These are phyloP conservation scores for Chelon labrosus DNA, from an alignment of 2,797 vertebrate species.

Conservation along the genomic window DNA sequence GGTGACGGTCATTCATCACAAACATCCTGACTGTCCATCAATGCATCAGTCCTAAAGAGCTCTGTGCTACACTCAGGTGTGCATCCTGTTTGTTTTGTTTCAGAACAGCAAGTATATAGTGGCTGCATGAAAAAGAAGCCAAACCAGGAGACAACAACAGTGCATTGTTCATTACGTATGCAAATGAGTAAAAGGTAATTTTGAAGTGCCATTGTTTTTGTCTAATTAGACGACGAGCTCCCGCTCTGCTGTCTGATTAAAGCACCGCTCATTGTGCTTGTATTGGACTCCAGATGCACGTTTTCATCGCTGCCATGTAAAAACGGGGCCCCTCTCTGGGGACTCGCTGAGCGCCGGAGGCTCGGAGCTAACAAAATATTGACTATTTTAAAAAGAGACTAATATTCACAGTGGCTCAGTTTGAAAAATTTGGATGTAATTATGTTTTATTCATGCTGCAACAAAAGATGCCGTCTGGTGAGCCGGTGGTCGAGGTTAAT, in stretches of 20 bases:
- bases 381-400: too few relatives aligned
- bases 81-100: background rate
- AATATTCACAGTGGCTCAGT: too few relatives aligned
- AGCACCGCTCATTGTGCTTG: conserved; percentile 44
- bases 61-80: background rate
- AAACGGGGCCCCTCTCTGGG: background rate
- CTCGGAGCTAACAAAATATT: background rate
- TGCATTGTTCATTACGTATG: conserved; percentile 12
- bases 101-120: too few relatives aligned
- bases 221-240: conserved; percentile 37
- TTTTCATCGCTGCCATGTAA: conserved; percentile 28
- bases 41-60: conserved; percentile 17
- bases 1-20: conserved; percentile 41
- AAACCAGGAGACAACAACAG: too few relatives aligned
- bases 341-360: conserved; percentile 21
- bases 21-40: conserved; percentile 16
- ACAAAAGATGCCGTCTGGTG: too few relatives aligned
- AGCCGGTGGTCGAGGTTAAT: too few relatives aligned
- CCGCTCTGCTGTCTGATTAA: conserved; percentile 39
- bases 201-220: conserved; percentile 41
- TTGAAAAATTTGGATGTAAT: too few relatives aligned
- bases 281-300: background rate
- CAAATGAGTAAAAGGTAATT: conserved; percentile 33
- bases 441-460: too few relatives aligned
- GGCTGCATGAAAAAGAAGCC: too few relatives aligned